phyloP scores from a whole-genome alignment of 2,888 invertebrate genomes.

The Trichacis sp. region DNA sequence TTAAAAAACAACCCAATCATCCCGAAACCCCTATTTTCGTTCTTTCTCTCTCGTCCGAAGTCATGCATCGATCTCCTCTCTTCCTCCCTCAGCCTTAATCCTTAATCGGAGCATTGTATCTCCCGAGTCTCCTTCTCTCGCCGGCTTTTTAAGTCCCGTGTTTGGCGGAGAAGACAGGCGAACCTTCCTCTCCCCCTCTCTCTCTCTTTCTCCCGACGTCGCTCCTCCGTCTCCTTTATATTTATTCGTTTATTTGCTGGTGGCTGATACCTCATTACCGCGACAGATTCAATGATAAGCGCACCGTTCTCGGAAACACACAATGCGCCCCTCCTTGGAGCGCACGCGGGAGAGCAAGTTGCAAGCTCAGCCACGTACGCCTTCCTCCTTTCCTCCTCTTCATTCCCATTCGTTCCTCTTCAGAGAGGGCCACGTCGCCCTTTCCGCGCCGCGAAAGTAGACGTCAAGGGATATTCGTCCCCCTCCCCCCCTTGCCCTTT shows the following conservation, averaged over 20 bases:
- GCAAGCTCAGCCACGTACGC: constrained; percentile 24
- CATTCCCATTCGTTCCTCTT: constrained; percentile 4
- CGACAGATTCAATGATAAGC: constrained; percentile 69
- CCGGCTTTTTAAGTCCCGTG: constrained; percentile 14
- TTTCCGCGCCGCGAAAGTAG: constrained; percentile 18
- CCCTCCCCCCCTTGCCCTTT: too few relatives aligned
- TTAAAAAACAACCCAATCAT: too few relatives aligned
- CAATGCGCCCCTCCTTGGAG: constrained; percentile 61
- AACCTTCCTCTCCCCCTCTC: constrained; percentile 6
- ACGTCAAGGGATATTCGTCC: constrained; percentile 31
- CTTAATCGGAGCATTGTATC: constrained; percentile 69
- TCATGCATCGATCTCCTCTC: constrained; percentile 12
- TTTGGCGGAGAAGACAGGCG: constrained; percentile 29
- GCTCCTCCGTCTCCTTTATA: constrained; percentile 44
- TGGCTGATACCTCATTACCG: constrained; percentile 69
- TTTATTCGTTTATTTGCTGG: constrained; percentile 67
- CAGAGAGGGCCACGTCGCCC: not conserved
- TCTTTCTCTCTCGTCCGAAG: constrained; percentile 25
- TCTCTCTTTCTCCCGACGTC: constrained; percentile 11
- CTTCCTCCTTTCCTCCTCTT: constrained; percentile 17
- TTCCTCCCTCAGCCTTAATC: constrained; percentile 49
- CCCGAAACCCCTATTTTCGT: too few relatives aligned
- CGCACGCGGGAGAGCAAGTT: constrained; percentile 14
- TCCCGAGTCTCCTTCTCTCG: constrained; percentile 22
- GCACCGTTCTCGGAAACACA: constrained; percentile 67